These are phyloP conservation scores for Muricea muricata DNA, from an alignment of 92 coral and sea anemone species.

Conservation along the genomic window DNA sequence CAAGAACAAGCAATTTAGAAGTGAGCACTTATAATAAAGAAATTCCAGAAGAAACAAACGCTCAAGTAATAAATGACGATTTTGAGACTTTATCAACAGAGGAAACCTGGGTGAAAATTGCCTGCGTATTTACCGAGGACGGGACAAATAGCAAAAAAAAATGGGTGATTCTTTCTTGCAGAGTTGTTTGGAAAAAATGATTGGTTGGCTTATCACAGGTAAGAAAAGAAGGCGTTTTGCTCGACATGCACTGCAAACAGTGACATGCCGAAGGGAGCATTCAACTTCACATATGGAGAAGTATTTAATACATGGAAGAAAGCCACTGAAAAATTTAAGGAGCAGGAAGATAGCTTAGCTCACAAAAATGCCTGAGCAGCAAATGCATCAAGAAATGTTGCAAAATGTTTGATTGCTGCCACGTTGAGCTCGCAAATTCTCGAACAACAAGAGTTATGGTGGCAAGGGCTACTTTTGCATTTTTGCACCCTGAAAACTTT, in stretches of 20 bases:
- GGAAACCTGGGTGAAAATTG: slow-evolving; percentile 10
- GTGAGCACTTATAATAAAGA: too few species aligned
- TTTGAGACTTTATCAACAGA: too few species aligned
- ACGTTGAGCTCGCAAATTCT: not conserved
- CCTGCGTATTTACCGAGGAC: slow-evolving; percentile 19
- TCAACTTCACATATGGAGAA: slow-evolving; percentile 1
- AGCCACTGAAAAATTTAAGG: slow-evolving; percentile 13
- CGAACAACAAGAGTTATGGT: slow-evolving; percentile 1
- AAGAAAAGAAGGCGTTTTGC: slow-evolving; percentile 19
- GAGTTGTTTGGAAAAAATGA: slow-evolving; percentile 22
- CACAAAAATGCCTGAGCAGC: slow-evolving; percentile 21
- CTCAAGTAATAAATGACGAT: too few species aligned
- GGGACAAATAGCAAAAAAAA: not conserved
- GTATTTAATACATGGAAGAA: slow-evolving; percentile 32
- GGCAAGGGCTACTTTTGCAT: slow-evolving; percentile 13
- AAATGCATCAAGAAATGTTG: not conserved
- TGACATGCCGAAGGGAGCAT: slow-evolving; percentile 24
- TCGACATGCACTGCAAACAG: not conserved
- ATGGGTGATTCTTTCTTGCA: slow-evolving; percentile 9
- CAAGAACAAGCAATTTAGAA: too few species aligned
- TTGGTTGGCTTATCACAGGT: slow-evolving; percentile 20
- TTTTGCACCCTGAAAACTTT: slow-evolving; percentile 35
- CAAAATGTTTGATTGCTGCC: not conserved
- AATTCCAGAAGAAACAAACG: too few species aligned
- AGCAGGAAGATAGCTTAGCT: slow-evolving; percentile 23